These are phyloP conservation scores for Conistra vaccinii DNA, from an alignment of 2,888 invertebrate genomes.

Conservation along the genomic window DNA sequence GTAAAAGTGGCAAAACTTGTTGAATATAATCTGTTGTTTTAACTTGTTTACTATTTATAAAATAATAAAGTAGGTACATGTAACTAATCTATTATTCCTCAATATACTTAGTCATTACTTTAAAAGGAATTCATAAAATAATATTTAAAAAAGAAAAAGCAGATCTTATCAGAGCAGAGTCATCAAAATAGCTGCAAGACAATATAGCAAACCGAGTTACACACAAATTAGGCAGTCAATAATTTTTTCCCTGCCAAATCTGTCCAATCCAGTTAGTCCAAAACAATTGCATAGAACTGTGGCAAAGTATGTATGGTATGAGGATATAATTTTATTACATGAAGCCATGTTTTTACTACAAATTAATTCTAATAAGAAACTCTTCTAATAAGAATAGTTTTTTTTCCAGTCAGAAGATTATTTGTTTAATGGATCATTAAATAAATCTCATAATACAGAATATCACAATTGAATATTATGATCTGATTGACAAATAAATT, in stretches of 20 bases:
- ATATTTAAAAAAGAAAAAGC: not conserved
- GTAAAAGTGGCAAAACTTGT: constrained; percentile 13
- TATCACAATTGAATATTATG: not conserved
- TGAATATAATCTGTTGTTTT: not conserved
- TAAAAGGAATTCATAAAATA: not conserved
- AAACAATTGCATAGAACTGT: not conserved
- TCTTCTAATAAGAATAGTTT: no score
- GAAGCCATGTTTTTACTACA: not conserved
- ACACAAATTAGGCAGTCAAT: not conserved
- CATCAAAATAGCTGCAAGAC: not conserved
- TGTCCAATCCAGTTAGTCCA: not conserved
- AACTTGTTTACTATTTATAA: not conserved
- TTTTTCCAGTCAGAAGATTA: not conserved
- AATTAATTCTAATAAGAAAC: not conserved
- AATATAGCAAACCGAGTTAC: not conserved
- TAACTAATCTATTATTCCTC: not conserved
- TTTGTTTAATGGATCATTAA: not conserved
- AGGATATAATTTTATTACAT: constrained; percentile 11
- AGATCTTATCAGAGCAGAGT: not conserved
- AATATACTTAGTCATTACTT: not conserved
- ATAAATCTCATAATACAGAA: not conserved
- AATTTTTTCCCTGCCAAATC: not conserved
- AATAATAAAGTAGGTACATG: not conserved
- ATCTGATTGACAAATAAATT: not conserved
- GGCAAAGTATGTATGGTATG: not conserved